phyloP scores from a whole-genome alignment of 2,797 vertebrate genomes.

The Pantherophis alleghaniensis region DNA sequence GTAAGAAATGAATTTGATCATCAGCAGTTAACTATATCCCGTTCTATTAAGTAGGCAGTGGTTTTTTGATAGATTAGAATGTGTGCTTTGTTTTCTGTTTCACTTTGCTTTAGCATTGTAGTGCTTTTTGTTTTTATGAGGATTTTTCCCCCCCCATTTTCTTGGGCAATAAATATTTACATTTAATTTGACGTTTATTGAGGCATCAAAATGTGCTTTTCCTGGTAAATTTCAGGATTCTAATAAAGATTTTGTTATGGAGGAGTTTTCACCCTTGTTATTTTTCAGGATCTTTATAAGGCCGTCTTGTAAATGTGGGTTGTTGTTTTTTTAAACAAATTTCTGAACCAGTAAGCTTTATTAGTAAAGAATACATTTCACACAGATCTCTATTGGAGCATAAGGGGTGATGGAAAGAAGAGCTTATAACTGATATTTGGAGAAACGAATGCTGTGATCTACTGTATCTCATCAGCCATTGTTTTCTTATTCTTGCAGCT shows the following conservation, averaged over 20 bases:
- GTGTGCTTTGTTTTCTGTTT: not conserved
- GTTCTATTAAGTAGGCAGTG: not conserved
- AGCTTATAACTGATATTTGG: not conserved
- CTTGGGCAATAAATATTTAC: not conserved
- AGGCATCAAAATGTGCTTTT: not conserved
- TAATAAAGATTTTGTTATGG: not conserved
- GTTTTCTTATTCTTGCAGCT: conserved; percentile 69
- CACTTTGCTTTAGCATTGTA: not conserved
- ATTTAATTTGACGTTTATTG: not conserved
- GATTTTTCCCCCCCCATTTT: not conserved
- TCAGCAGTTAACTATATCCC: not conserved
- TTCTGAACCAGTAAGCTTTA: not conserved
- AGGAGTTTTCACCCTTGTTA: not conserved
- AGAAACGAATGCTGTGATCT: no score
- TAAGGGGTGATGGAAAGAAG: not conserved
- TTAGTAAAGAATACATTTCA: not conserved
- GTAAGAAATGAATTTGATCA: not conserved
- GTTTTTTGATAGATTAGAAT: not conserved
- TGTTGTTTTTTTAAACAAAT: not conserved
- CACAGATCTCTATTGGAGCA: not conserved
- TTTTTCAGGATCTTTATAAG: not conserved
- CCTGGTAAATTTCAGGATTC: not conserved
- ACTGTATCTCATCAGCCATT: conserved; percentile 46
- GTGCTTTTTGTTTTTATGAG: not conserved
- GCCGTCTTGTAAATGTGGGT: not conserved